Base-by-base conservation (phyloP, 2,113 vertebrate genomes). In the Pygoscelis adeliae region DNA sequence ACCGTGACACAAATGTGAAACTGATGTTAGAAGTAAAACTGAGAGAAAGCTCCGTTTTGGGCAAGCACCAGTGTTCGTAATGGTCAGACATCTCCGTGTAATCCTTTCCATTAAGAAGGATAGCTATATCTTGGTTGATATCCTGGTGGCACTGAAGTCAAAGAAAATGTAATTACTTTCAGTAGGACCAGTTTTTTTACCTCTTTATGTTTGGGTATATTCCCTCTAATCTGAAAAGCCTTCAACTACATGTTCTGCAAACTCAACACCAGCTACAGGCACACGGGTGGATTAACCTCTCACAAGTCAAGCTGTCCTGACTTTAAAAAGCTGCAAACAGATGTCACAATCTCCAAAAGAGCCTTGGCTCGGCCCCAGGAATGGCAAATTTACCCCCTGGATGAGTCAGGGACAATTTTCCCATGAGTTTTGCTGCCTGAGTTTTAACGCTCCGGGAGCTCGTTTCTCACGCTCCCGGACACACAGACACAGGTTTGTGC, bases 291-390 rank as follows among this genome's bases (percentile, higher is more conserved):
- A 96, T 94, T 95, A 94, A 87, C n/a, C 32, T 91, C 61, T 56
- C 36, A 5, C 32, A 36, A 56, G 13, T 47, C 65, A 74, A 91
- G 65, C 38, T 87, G 52, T 71, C 65, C 61, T 27, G 59, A 16
- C 69, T 93, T 74, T 5, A 55, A 67, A 95, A 95, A 94, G 47
- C 93, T 91, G 87, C 73, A 72, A 82, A 95, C 94, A 96, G 77
- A 83, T 79, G 93, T 76, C 65, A 36, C 42, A 65, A 11, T 29
- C 52, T 79, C 84, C 38, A 55, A 55, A 55, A 55, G 38, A 69
- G 34, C 23, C 55, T 81, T 87, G 83, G 67, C 55, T 78, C 8
- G 4, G 38, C 5, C 47, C 61, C 78, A 84, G 78, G 61, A 94
- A 83, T 26, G 61, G 52, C 4, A 50, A 56, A 65, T 79, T 79